These are phyloP conservation scores for Acronicta alni DNA, from an alignment of 2,888 invertebrate genomes.

Conservation along the genomic window DNA sequence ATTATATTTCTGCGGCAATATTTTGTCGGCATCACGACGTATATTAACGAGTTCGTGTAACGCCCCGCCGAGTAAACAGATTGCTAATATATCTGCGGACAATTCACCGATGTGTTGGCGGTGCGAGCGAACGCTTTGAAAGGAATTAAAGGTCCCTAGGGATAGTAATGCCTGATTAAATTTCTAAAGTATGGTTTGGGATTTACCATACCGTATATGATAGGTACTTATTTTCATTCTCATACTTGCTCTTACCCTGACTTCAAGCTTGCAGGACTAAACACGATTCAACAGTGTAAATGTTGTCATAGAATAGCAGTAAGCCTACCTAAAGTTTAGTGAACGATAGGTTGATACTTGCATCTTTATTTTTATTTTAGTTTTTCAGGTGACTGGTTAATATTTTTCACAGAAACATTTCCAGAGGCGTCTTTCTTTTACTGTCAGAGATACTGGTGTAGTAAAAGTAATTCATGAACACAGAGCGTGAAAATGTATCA, in stretches of 20 bases:
- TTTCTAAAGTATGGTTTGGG: conserved; percentile 28
- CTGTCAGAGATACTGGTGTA: neutral
- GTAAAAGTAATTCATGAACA: conserved; percentile 9
- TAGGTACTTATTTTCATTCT: neutral
- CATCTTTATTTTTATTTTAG: too few species aligned
- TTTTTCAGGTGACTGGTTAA: too few species aligned
- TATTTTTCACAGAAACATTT: too few species aligned
- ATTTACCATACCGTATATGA: neutral
- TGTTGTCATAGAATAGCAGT: too few species aligned
- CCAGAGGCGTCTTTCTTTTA: too few species aligned
- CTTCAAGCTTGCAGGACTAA: neutral
- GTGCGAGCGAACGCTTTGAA: conserved; percentile 39
- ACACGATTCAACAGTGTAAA: neutral
- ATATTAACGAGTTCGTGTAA: conserved; percentile 74
- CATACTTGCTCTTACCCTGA: neutral
- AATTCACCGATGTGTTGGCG: conserved; percentile 54
- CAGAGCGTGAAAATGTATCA: conserved; percentile 18
- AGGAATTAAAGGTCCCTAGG: conserved; percentile 30
- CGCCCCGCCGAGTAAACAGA: conserved; percentile 76
- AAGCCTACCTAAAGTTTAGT: too few species aligned
- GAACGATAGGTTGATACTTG: too few species aligned
- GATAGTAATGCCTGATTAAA: conserved; percentile 28
- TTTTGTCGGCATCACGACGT: conserved; percentile 69
- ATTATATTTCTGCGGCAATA: conserved; percentile 73
- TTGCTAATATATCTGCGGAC: conserved; percentile 71